Base-by-base conservation (phyloP, 2,888 invertebrate genomes). In the Melanotus villosus region DNA sequence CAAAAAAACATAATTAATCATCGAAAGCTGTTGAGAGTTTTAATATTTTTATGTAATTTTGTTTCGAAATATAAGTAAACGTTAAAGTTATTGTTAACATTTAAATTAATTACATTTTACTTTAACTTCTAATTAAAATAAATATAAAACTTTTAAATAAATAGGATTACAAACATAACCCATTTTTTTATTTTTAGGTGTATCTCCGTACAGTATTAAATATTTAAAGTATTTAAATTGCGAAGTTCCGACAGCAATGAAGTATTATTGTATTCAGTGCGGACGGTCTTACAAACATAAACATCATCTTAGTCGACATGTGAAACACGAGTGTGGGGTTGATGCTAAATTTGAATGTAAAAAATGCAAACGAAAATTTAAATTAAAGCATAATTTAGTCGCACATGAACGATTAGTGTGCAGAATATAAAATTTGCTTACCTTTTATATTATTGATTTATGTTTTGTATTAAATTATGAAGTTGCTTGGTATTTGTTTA, bases 361-460 rank as follows among this genome's bases (percentile, higher is more conserved):
- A 3, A 60, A 56, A 18, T 71, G 71, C 32, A 68, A 68, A 9
- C 47, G 57, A 47, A 64, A 47, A 30, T 71, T 71, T 57, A 71
- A 71, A 38, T 62, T 67, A 62, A 71, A 71, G 34, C 69, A 67
- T 14, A 63, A 70, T 60, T 38, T 72, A 18, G 62, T 57, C 14
- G 56, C 65, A 4, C 72, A 72, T 34, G 50, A 62, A 26, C 50
- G 62, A 18, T 12, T 62, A 14, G 62, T 50, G 10, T 62, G 62
- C 32, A 50, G 32, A 36, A 14, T 54, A 54, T 32, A 54, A n/a
- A n/a, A n/a, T n/a, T n/a, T n/a, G n/a, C n/a, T n/a, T n/a, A n/a
- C n/a, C n/a, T n/a, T n/a, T n/a, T n/a, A n/a, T n/a, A n/a, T n/a
- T n/a, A n/a, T n/a, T n/a, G n/a, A n/a, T n/a, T n/a, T n/a, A n/a